Conservation (phyloP, 2,797 vertebrate genomes). For the Clarias platycephalus region DNA sequence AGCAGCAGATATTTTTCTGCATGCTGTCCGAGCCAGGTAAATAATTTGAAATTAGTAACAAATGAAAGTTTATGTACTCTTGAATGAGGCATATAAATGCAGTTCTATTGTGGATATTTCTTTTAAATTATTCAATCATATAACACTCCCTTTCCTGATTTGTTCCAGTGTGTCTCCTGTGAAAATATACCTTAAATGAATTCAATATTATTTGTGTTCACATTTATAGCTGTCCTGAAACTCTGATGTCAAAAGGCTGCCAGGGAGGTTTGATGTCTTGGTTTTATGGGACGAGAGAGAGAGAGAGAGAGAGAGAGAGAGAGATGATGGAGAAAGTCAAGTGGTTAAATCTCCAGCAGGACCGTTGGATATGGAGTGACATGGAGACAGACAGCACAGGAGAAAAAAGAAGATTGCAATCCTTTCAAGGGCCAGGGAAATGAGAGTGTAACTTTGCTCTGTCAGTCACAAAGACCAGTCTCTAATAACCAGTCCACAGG, state of each 20-base stretch:
- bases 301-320: background rate
- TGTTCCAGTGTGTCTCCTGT: background rate
- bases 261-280: constrained; percentile 7
- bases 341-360: constrained; percentile 12
- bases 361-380: background rate
- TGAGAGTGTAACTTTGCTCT: constrained; percentile 25
- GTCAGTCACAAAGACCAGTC: constrained; percentile 17
- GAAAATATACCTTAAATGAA: background rate
- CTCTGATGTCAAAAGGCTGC: background rate
- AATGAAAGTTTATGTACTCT: background rate
- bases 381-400: constrained; percentile 21
- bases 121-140: background rate
- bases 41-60: background rate
- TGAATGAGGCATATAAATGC: background rate
- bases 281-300: background rate
- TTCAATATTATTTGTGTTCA: constrained; percentile 3
- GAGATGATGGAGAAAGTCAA: background rate
- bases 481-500: constrained; percentile 37
- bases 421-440: constrained; percentile 18
- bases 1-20: too few species aligned
- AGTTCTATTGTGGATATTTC: background rate
- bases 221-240: constrained; percentile 5
- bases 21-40: background rate
- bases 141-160: background rate
- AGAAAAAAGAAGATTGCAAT: constrained; percentile 25